Percentiles rank a stretch among this genome's conserved stretches.
phyloP scores from a whole-genome alignment of 2,797 vertebrate species.

The Phoebastria nigripes region DNA sequence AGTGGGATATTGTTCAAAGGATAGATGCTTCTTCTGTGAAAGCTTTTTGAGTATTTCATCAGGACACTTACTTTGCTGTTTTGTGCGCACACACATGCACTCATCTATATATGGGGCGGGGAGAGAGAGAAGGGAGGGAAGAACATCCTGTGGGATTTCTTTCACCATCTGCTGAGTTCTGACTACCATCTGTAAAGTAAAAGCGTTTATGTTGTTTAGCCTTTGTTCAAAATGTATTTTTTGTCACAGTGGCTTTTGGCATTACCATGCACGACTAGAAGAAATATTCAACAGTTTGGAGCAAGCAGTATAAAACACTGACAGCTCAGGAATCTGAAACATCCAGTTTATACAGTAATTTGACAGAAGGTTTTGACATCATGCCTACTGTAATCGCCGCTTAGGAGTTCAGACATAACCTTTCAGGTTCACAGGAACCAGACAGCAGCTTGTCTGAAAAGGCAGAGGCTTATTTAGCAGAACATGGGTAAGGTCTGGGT shows the following conservation, averaged over 20 bases:
- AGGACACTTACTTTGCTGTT: background rate
- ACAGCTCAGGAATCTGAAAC: constrained; percentile 7
- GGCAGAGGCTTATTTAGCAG: background rate
- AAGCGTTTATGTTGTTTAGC: constrained; percentile 36
- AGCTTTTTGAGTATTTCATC: background rate
- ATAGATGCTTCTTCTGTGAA: background rate
- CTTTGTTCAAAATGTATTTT: constrained; percentile 57
- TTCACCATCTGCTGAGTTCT: constrained; percentile 52
- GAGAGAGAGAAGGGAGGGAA: background rate
- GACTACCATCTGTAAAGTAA: constrained; percentile 55
- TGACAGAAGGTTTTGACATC: constrained; percentile 1
- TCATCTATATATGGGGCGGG: background rate
- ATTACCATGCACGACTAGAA: background rate
- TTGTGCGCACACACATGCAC: background rate
- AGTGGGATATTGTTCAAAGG: background rate
- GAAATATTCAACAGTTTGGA: constrained; percentile 27
- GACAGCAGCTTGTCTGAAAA: background rate
- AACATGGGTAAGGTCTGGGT: background rate
- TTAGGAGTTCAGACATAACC: background rate
- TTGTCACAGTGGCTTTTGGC: constrained; percentile 44
- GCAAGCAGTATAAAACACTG: background rate
- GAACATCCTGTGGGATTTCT: constrained; percentile 61
- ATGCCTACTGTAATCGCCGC: background rate
- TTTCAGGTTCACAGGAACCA: background rate
- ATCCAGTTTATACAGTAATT: background rate